Base-by-base conservation (phyloP, 2,113 vertebrate genomes). In the Dunckerocampus dactyliophorus region DNA sequence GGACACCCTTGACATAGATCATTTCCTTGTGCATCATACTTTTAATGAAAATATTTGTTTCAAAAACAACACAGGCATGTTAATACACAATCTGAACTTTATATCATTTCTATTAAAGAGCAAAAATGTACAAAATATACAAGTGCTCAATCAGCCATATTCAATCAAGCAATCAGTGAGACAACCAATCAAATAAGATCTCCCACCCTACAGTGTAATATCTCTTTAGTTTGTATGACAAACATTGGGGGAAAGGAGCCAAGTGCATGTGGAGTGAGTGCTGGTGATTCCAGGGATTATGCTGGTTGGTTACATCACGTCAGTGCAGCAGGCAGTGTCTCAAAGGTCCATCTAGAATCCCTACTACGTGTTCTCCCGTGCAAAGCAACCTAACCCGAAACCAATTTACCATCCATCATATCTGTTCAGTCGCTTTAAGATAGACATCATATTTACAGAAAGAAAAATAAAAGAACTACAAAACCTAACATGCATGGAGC, bases 71-170 rank as follows among this genome's bases (percentile, higher is more conserved):
- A 65, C 2, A 75, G 58, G 39, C 56, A 47, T 19, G 77, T 19
- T 69, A 60, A 74, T 75, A 77, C 57, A 75, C 79, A 86, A 77
- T 89, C 76, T 50, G 7, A 78, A 80, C 64, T 89, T 89, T 89
- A 80, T 85, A 82, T 84, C 17, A 63, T 70, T 82, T 88, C 78
- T 85, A 87, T 88, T 78, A 75, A 84, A 85, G 78, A 87, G 75
- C 46, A 82, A 54, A 77, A 8, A 82, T 89, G 83, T 91, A 91
- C 89, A 91, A 88, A 88, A 89, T 91, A 65, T 90, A 92, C 88
- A 83, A 77, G 74, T 84, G 64, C 83, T 87, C 65, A 82, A 81
- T 81, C 76, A 87, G 65, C 70, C 74, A 68, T 69, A 82, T 82
- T 84, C 80, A 87, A 81, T 86, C 70, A 81, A 79, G 63, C 76